Evolutionary conservation across 2,888 invertebrate species (phyloP), one percentile per base, ranked within the genome.

Genomic region (Buathra laborator): DNA sequence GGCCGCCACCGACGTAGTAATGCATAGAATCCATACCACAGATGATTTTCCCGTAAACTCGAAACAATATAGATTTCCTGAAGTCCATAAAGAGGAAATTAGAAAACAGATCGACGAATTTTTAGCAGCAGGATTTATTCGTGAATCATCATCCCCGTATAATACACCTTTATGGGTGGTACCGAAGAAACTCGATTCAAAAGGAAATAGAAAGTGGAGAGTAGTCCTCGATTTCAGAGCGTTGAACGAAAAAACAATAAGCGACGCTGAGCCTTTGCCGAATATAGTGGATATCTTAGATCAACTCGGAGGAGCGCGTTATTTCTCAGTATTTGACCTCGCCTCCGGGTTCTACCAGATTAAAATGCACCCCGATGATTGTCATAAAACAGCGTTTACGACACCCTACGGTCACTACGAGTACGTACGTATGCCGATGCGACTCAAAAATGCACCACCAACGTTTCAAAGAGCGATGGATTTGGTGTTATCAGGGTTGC

Each of bases 91-190:
- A 29, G 81, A 81, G 29, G 81, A 75, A 48, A 64, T 81, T 3
- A 81, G 53, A 10, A 81, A 77, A 66, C 76, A 76, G 44, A n/a
- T 77, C 9, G 81, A 64, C 0, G 71, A 82, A 12, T n/a, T 76
- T 0, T 62, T 77, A 3, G 32, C 43, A 1, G 56, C 53, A 0
- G 32, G 71, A 66, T 64, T 76, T 0, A 81, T 81, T 37, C 37
- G 37, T 3, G 70, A 71, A 14, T 44, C 75, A 2, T 81, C 76
- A 2, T 81, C 81, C 0, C 76, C 81, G 29, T 75, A 81, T 51
- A 75, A 74, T 32, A 64, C 71, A 46, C 66, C 66, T 10, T 12
- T 75, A n/a, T 75, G 80, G 80, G 67, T 80, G 44, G 72, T 74
- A 7, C 74, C 67, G 1, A 81, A 81, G 14, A 74, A 67, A 67